Evolutionary conservation across 2,797 vertebrate species (phyloP).

Genomic region (Cyclopterus lumpus): DNA sequence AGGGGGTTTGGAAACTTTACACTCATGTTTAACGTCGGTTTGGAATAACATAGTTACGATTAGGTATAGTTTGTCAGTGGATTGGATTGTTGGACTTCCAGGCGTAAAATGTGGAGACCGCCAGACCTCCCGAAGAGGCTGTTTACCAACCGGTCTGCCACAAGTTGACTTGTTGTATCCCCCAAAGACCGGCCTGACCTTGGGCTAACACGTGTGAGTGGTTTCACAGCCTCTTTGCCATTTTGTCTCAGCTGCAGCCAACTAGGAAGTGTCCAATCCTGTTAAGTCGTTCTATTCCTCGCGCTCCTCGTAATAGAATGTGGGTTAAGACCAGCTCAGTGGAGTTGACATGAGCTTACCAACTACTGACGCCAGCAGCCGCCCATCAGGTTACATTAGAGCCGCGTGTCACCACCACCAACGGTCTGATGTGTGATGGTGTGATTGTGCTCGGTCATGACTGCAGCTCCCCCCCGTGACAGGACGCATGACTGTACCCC

Average conservation of each 20-base stretch:
- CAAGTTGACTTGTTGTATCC: neutral
- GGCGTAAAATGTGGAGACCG: constrained; percentile 7
- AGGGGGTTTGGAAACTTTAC: neutral
- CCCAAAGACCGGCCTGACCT: neutral
- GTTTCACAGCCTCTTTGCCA: neutral
- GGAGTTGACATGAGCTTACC: constrained; percentile 66
- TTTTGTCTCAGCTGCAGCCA: constrained; percentile 11
- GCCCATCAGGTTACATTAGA: constrained; percentile 33
- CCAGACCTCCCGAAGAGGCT: neutral
- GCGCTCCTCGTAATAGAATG: constrained; percentile 74
- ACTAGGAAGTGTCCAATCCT: constrained; percentile 62
- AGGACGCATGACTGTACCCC: neutral
- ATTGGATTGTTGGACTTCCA: constrained; percentile 29
- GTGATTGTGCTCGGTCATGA: constrained; percentile 8
- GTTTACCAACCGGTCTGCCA: neutral
- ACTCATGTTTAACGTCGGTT: neutral
- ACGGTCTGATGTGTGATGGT: constrained; percentile 23
- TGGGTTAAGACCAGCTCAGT: constrained; percentile 80
- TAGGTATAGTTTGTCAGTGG: neutral
- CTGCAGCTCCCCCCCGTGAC: neutral
- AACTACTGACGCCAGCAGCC: constrained; percentile 60
- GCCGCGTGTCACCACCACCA: constrained; percentile 23
- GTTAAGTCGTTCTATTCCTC: constrained; percentile 63
- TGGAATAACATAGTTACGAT: neutral
- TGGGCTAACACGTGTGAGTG: neutral